phyloP scores from a whole-genome alignment of 1,140 invertebrate genomes.

The Drosophila pandora region DNA sequence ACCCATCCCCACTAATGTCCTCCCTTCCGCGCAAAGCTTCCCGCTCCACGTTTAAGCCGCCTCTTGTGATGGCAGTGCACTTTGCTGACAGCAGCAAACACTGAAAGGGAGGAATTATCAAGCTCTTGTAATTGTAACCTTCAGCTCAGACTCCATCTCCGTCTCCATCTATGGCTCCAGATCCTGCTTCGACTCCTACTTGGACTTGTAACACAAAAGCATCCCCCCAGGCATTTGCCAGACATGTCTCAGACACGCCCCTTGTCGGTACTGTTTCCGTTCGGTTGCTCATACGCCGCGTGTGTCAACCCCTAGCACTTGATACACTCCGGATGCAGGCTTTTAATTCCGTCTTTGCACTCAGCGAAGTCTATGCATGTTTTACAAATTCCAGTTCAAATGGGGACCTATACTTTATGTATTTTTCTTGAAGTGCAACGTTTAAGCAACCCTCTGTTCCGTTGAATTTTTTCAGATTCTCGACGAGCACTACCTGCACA shows the following conservation, averaged over 20 bases:
- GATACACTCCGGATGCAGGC: constrained; percentile 48
- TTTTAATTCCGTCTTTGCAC: constrained; percentile 50
- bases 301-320: constrained; percentile 44
- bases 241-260: constrained; percentile 69
- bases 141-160: constrained; percentile 29
- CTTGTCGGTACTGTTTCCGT: constrained; percentile 32
- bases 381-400: not conserved
- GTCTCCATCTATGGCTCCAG: not conserved
- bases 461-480: constrained; percentile 82
- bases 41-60: constrained; percentile 2
- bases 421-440: constrained; percentile 9
- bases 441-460: constrained; percentile 19
- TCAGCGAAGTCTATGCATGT: not conserved
- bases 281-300: constrained; percentile 57
- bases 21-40: constrained; percentile 2
- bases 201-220: constrained; percentile 49
- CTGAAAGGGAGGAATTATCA: constrained; percentile 68
- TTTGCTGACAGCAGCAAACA: constrained; percentile 70
- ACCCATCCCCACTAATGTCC: constrained; percentile 1
- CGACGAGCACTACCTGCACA: constrained; percentile 84
- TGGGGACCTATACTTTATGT: not conserved
- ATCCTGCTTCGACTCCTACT: constrained; percentile 17
- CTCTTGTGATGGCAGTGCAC: constrained; percentile 40
- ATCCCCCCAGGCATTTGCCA: constrained; percentile 55
- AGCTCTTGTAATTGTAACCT: constrained; percentile 71